Conservation (phyloP, 2,113 vertebrate genomes). For the Tyto alba region DNA sequence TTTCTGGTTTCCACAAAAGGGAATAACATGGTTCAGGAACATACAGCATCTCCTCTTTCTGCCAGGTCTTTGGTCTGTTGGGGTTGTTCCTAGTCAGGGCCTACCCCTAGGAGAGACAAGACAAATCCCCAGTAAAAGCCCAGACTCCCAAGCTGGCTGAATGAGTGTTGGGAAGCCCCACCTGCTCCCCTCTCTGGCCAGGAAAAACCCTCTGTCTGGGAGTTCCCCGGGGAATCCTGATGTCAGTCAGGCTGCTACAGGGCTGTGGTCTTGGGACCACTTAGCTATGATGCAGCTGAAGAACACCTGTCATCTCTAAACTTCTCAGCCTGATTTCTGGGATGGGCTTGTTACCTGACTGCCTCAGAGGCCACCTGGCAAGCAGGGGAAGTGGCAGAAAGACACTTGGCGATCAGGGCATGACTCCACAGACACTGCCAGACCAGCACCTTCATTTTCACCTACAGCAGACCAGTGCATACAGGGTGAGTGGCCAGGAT, state of each 20-base stretch:
- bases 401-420: neutral
- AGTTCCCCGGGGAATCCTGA: neutral
- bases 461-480: neutral
- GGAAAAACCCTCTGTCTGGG: neutral
- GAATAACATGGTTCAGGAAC: neutral
- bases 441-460: neutral
- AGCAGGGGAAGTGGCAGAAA: neutral
- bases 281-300: neutral
- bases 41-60: neutral
- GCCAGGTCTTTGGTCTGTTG: neutral
- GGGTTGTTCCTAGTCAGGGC: neutral
- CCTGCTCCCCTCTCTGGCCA: neutral
- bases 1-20: neutral
- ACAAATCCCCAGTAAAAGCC: neutral
- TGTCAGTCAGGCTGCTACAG: neutral
- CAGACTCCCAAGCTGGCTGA: neutral
- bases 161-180: neutral
- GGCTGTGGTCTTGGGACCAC: rapidly evolving
- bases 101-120: neutral
- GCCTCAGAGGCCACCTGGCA: neutral
- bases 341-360: neutral
- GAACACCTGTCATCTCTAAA: neutral
- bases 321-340: neutral
- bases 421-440: neutral
- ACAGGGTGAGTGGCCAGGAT: neutral